Evolutionary conservation across 2,888 invertebrate genomes (phyloP), one percentile per base, ranked within the genome.

Genomic region (Polietes domitor): DNA sequence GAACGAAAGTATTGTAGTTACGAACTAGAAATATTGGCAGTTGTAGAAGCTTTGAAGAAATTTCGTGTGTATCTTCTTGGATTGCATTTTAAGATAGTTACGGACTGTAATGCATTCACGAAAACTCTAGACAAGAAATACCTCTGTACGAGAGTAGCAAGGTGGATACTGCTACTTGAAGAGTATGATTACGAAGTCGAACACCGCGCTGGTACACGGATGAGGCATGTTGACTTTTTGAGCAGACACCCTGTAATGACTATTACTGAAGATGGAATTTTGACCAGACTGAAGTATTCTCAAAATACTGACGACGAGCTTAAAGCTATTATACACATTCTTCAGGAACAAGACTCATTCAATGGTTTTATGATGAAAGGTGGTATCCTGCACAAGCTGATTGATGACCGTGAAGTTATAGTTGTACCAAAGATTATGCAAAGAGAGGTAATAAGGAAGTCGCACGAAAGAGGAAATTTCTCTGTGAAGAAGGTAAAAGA

Each of bases 41-140:
- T 74, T 0, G 24, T 74, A 0, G 74, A 74, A 28, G 58, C 88
- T 0, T 10, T 87, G 15, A 85, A 85, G 26, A 88, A 87, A 70
- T 89, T 87, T 76, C 47, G 86, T 0, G 81, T 86, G 17, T 89
- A 88, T 86, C 84, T 87, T 1, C 41, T 88, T 1, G 86, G 87
- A 5, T 58, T 79, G 0, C 61, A 76, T n/a, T 86, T 86, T 63
- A 83, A 80, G 19, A 72, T 87, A 19, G 82, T 85, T 2, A 85
- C 86, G 2, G 86, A 87, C 58, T 87, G 86, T 47, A 4, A 81
- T n/a, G 85, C 86, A 6, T 85, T 85, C 32, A 76, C 78, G 21
- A 83, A 85, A 53, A 86, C 85, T n/a, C n/a, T n/a, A n/a, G n/a
- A n/a, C n/a, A n/a, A n/a, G n/a, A n/a, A n/a, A n/a, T n/a, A n/a